phyloP scores from a whole-genome alignment of 2,113 vertebrate genomes.

The Spilogale gracilis region DNA sequence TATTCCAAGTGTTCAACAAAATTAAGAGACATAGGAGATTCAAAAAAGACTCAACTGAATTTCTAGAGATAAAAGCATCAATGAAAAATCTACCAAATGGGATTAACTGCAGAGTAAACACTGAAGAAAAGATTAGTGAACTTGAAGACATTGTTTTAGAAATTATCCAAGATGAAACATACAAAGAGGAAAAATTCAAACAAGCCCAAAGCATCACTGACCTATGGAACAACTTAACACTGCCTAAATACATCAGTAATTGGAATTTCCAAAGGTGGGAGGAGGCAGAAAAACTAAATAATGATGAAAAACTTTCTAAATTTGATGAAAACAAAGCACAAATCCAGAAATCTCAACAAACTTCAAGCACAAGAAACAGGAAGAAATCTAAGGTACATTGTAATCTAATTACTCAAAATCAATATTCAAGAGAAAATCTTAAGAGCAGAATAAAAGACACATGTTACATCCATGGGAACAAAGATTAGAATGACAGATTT shows the following conservation, averaged over 20 bases:
- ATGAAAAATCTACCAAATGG: neutral
- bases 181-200: neutral
- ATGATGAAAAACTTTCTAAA: conserved; percentile 55
- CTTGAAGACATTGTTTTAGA: neutral
- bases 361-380: conserved; percentile 15
- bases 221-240: neutral
- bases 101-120: conserved; percentile 27
- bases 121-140: conserved; percentile 31
- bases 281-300: neutral
- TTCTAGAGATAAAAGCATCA: conserved; percentile 22
- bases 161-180: neutral
- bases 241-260: neutral
- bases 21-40: neutral
- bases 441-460: conserved; percentile 18
- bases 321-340: conserved; percentile 32
- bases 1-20: conserved; percentile 15
- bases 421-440: conserved; percentile 17
- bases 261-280: neutral
- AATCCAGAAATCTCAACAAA: conserved; percentile 13
- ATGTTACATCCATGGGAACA: neutral
- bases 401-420: conserved; percentile 33
- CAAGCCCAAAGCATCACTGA: neutral
- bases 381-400: conserved; percentile 6
- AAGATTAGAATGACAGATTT: conserved; percentile 43
- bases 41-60: neutral